phyloP scores from a whole-genome alignment of 1,140 invertebrate species.

The Dolichoris vasculosae region DNA sequence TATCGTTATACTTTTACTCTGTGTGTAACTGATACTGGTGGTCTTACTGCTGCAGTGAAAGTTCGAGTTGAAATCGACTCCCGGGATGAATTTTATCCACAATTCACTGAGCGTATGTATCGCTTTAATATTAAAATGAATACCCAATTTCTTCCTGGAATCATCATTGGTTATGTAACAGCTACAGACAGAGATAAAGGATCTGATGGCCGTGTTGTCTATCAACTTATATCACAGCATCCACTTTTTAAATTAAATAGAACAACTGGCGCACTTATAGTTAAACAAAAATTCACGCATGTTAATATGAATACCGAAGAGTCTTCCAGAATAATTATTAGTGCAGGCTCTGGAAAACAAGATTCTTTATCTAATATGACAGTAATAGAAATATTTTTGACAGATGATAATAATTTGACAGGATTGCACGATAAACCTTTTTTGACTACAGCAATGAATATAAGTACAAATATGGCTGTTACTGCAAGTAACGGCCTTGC shows the following conservation, averaged over 20 bases:
- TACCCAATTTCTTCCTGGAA: slow-evolving; percentile 81
- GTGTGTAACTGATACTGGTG: slow-evolving; percentile 88
- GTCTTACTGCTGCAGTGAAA: slow-evolving; percentile 82
- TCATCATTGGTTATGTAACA: slow-evolving; percentile 88
- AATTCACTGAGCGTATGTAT: slow-evolving; percentile 91
- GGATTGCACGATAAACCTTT: slow-evolving; percentile 81
- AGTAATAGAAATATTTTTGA: slow-evolving; percentile 88
- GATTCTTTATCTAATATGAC: slow-evolving; percentile 90
- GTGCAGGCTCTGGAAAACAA: slow-evolving; percentile 90
- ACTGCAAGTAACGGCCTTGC: slow-evolving; percentile 81
- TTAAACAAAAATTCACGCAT: slow-evolving; percentile 84
- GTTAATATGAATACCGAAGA: slow-evolving; percentile 77
- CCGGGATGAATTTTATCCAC: slow-evolving; percentile 93
- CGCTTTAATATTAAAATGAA: slow-evolving; percentile 85
- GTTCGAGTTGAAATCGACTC: slow-evolving; percentile 92
- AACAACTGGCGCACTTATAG: slow-evolving; percentile 89
- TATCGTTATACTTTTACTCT: slow-evolving; percentile 90
- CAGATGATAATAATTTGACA: slow-evolving; percentile 75
- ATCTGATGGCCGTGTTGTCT: slow-evolving; percentile 92
- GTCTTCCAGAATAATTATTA: slow-evolving; percentile 83
- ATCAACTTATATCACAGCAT: slow-evolving; percentile 88
- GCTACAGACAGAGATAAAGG: slow-evolving; percentile 94
- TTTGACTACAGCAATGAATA: slow-evolving; percentile 79
- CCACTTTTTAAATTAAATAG: slow-evolving; percentile 93
- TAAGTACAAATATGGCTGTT: slow-evolving; percentile 72